These are phyloP conservation scores for Sebastes hubbsi DNA, from an alignment of 2,797 vertebrate species.

Conservation along the genomic window DNA sequence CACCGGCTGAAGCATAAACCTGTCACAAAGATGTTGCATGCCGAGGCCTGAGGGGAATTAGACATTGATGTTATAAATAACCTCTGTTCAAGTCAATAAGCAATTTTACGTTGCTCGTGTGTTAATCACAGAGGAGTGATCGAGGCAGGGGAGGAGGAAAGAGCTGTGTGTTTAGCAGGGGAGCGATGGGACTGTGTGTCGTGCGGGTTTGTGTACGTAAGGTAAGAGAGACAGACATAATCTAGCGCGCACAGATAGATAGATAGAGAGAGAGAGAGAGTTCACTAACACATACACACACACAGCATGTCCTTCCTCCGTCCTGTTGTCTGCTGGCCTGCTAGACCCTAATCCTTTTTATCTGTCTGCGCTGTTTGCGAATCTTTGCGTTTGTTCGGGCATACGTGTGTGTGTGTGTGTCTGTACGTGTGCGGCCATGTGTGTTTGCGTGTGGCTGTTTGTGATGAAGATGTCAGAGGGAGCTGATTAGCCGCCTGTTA, in stretches of 20 bases:
- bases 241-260: slow-evolving; percentile 23
- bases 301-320: slow-evolving; percentile 55
- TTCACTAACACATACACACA: slow-evolving; percentile 9
- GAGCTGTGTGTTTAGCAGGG: slow-evolving; percentile 8
- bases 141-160: slow-evolving; percentile 5
- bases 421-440: slow-evolving; percentile 18
- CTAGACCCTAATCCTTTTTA: slow-evolving; percentile 75
- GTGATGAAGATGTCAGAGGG: slow-evolving; percentile 77
- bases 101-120: slow-evolving; percentile 68
- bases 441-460: slow-evolving; percentile 36
- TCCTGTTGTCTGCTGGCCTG: slow-evolving; percentile 63
- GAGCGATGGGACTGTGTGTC: slow-evolving; percentile 6
- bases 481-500: slow-evolving; percentile 79
- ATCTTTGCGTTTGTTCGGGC: slow-evolving; percentile 47
- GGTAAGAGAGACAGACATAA: slow-evolving; percentile 51
- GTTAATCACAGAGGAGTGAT: slow-evolving; percentile 68
- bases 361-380: slow-evolving; percentile 56
- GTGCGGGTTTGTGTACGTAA: slow-evolving; percentile 20
- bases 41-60: slow-evolving; percentile 58
- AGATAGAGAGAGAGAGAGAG: slow-evolving; percentile 6
- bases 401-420: slow-evolving; percentile 3
- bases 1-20: slow-evolving; percentile 56
- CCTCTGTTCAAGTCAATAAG: slow-evolving; percentile 72
- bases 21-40: slow-evolving; percentile 48
- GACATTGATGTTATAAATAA: slow-evolving; percentile 73